Evolutionary conservation across 2,888 invertebrate species (phyloP).

Genomic region (Melanotus villosus): DNA sequence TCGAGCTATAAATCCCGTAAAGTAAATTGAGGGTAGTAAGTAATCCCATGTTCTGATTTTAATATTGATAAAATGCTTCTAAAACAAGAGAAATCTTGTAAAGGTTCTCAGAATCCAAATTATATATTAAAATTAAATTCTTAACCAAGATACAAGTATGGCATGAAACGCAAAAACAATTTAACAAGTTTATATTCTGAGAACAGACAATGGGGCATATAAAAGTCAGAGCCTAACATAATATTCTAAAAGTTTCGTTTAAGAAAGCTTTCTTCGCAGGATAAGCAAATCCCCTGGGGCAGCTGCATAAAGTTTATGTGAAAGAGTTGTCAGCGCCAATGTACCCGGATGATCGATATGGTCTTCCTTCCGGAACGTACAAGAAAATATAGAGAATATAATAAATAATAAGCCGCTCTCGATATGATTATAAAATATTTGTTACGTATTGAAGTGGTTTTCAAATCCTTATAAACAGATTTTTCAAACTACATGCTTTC

Average conservation of each 20-base stretch:
- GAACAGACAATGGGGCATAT: slow-evolving; percentile 60
- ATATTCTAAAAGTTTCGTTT: slow-evolving; percentile 63
- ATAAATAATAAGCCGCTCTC: slow-evolving; percentile 25
- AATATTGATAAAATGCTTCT: slow-evolving; percentile 6
- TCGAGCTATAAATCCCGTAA: too few relatives aligned
- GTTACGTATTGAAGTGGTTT: neutral
- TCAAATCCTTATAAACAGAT: neutral
- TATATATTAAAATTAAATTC: slow-evolving; percentile 33
- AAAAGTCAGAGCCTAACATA: slow-evolving; percentile 64
- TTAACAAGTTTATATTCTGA: slow-evolving; percentile 47
- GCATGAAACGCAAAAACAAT: slow-evolving; percentile 36
- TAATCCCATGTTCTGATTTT: neutral
- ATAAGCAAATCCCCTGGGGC: slow-evolving; percentile 64
- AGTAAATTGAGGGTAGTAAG: too few relatives aligned
- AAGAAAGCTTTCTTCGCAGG: slow-evolving; percentile 62
- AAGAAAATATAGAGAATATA: slow-evolving; percentile 37
- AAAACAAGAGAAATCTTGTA: slow-evolving; percentile 5
- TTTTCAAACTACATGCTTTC: neutral
- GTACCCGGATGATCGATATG: slow-evolving; percentile 63
- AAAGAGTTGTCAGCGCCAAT: slow-evolving; percentile 67
- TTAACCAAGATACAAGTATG: slow-evolving; percentile 22
- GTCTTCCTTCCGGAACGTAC: slow-evolving; percentile 41
- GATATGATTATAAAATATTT: slow-evolving; percentile 8
- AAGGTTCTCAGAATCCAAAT: slow-evolving; percentile 1
- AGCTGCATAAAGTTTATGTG: slow-evolving; percentile 64